Evolutionary conservation across 1,140 invertebrate species (phyloP).

Genomic region (Kradibia gibbosae): DNA sequence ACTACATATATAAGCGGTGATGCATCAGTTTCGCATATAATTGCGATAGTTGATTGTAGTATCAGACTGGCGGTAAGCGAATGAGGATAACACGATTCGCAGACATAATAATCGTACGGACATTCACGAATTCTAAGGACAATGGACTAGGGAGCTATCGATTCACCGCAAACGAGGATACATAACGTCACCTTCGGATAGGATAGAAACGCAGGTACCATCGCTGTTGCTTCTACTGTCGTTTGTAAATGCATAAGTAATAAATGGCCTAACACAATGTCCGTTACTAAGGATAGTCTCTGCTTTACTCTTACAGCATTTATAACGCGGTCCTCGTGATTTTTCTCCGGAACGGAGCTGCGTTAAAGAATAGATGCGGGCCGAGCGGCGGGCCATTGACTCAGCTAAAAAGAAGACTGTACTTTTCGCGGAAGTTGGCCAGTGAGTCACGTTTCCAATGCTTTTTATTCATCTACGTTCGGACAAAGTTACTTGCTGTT

Average conservation of each 20-base stretch:
- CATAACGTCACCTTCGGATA: not conserved
- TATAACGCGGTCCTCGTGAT: not conserved
- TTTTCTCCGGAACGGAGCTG: not conserved
- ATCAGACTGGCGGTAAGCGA: slow-evolving; percentile 14
- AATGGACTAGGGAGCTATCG: not conserved
- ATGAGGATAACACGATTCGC: slow-evolving; percentile 24
- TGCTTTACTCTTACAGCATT: not conserved
- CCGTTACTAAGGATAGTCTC: no score
- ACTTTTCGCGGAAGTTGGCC: not conserved
- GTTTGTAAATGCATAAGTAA: slow-evolving; percentile 38
- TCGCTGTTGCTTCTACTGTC: not conserved
- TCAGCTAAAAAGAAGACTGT: not conserved
- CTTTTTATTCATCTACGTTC: not conserved
- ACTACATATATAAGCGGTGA: not conserved
- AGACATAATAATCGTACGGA: slow-evolving; percentile 25
- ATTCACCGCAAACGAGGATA: not conserved
- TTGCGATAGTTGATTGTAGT: slow-evolving; percentile 42
- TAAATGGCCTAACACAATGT: slow-evolving; percentile 12
- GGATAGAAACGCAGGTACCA: slow-evolving; percentile 5
- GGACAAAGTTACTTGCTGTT: not conserved
- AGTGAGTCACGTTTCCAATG: slow-evolving; percentile 5
- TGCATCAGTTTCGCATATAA: slow-evolving; percentile 44
- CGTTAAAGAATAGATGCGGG: not conserved
- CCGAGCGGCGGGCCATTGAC: not conserved
- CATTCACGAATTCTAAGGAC: not conserved